Percentiles rank a stretch among this genome's conserved stretches.
Conservation (phyloP, 2,888 invertebrate species). For the Andrena marginata region DNA sequence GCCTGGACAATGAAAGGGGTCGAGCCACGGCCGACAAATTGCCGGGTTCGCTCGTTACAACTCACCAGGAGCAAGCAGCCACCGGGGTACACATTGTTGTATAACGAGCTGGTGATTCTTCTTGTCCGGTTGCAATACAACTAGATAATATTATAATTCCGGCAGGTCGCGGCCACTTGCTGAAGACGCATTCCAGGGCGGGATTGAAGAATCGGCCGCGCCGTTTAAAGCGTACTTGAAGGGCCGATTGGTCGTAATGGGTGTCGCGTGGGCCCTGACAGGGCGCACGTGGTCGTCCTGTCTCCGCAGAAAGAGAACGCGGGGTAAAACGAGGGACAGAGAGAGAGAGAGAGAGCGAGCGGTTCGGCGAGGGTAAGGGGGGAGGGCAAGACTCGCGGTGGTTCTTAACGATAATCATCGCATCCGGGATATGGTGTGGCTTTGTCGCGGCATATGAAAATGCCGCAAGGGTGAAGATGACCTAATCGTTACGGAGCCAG, state of each 20-base stretch:
- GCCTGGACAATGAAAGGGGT: background rate
- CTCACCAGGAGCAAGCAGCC: background rate
- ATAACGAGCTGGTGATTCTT: slow-evolving; percentile 58
- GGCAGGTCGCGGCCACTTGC: slow-evolving; percentile 48
- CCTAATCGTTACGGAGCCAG: slow-evolving; percentile 57
- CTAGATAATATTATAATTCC: slow-evolving; percentile 67
- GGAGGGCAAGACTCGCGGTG: slow-evolving; percentile 54
- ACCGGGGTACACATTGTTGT: slow-evolving; percentile 42
- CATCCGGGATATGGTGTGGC: slow-evolving; percentile 76
- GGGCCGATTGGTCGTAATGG: slow-evolving; percentile 76
- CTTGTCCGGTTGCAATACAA: slow-evolving; percentile 60
- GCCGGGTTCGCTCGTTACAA: background rate
- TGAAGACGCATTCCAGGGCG: slow-evolving; percentile 60
- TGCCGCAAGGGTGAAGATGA: slow-evolving; percentile 68
- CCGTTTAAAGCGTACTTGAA: slow-evolving; percentile 71
- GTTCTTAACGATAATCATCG: slow-evolving; percentile 77
- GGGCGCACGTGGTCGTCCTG: slow-evolving; percentile 79
- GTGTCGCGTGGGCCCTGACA: slow-evolving; percentile 79
- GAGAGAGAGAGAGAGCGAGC: background rate
- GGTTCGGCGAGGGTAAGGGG: slow-evolving; percentile 27
- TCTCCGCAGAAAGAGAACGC: slow-evolving; percentile 58
- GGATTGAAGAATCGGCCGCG: slow-evolving; percentile 66
- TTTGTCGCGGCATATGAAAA: slow-evolving; percentile 58
- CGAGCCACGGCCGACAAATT: slow-evolving; percentile 3
- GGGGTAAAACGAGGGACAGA: slow-evolving; percentile 14